phyloP scores from a whole-genome alignment of 2,797 vertebrate species.

The Agapornis canus region DNA sequence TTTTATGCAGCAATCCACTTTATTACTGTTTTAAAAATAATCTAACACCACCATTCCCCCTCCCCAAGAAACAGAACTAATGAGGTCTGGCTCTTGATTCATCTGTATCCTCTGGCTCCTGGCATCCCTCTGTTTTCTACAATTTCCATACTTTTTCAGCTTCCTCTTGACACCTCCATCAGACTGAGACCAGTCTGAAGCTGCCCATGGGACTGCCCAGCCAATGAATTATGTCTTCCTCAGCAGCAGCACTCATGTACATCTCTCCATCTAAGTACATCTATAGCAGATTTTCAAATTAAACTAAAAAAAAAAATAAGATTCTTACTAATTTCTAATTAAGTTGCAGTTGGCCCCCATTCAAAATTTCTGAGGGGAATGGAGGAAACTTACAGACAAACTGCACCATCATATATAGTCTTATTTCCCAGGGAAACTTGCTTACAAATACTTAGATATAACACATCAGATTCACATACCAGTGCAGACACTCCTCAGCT shows the following conservation, averaged over 20 bases:
- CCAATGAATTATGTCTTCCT: background rate
- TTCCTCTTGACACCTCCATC: background rate
- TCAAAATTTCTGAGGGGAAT: background rate
- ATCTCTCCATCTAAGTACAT: background rate
- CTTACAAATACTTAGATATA: background rate
- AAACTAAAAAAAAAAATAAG: background rate
- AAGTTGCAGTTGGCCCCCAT: background rate
- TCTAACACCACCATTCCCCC: background rate
- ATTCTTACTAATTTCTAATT: background rate
- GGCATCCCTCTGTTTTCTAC: background rate
- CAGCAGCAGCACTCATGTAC: background rate
- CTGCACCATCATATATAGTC: background rate
- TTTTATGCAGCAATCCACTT: background rate
- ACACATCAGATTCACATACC: background rate
- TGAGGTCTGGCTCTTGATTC: background rate
- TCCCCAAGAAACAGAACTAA: background rate
- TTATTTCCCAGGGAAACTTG: background rate
- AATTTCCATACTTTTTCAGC: background rate
- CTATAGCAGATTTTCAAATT: background rate
- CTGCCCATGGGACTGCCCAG: fast-evolving
- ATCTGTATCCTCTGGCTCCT: background rate
- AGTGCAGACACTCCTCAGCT: background rate
- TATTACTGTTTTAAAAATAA: background rate
- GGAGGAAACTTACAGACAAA: background rate
- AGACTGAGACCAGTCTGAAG: background rate